A percentile compares a stretch with the other conserved stretches of the same genome.
phyloP scores from a whole-genome alignment of 2,797 vertebrate genomes.

The Podargus strigoides region DNA sequence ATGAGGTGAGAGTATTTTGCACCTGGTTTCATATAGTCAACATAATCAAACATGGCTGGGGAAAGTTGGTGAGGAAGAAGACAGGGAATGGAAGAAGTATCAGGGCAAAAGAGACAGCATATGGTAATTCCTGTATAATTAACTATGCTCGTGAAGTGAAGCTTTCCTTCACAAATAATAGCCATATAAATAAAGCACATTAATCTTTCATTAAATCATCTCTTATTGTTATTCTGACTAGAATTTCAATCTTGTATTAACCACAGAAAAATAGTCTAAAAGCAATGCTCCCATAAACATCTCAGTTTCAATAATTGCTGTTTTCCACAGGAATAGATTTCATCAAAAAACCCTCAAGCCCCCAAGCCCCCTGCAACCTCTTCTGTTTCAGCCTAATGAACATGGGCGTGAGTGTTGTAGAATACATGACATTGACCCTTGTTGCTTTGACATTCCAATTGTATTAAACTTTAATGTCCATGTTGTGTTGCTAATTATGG shows the following conservation, averaged over 20 bases:
- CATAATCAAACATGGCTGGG: background rate
- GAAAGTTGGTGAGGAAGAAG: background rate
- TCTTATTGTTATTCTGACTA: background rate
- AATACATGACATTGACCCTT: background rate
- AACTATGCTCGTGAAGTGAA: background rate
- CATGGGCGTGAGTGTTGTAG: background rate
- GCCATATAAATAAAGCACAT: background rate
- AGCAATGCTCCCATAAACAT: background rate
- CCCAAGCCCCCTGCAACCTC: background rate
- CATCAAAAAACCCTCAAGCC: background rate
- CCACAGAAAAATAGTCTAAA: background rate
- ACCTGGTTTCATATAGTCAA: background rate
- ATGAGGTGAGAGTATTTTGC: background rate
- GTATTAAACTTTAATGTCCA: background rate
- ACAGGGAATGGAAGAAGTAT: background rate
- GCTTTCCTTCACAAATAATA: background rate
- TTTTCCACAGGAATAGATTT: background rate
- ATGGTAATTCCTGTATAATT: background rate
- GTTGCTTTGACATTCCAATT: background rate
- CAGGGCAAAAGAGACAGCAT: background rate
- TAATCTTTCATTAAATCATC: slow-evolving; percentile 25
- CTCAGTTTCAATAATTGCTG: background rate
- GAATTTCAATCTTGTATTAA: background rate
- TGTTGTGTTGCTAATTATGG: background rate
- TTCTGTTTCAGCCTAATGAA: background rate